Evolutionary conservation across 2,888 invertebrate species (phyloP).

Genomic region (Aphidius colemani): DNA sequence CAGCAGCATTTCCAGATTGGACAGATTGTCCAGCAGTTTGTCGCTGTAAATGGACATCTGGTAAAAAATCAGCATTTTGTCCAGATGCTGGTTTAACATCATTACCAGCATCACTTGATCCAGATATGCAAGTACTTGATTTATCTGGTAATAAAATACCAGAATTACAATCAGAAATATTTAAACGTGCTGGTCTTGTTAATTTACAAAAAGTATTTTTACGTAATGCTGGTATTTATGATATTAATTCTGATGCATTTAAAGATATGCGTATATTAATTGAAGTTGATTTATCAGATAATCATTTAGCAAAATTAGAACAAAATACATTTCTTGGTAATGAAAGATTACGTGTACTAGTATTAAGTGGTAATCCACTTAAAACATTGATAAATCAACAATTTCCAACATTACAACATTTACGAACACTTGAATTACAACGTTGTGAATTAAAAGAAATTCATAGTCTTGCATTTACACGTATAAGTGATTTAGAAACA

Average conservation of each 20-base stretch:
- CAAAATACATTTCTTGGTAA: constrained; percentile 84
- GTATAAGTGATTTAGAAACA: constrained; percentile 74
- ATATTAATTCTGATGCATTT: constrained; percentile 84
- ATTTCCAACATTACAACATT: constrained; percentile 80
- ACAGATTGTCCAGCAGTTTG: constrained; percentile 86
- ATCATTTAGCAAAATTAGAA: constrained; percentile 75
- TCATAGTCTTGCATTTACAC: constrained; percentile 77
- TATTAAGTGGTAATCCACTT: constrained; percentile 82
- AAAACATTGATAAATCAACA: constrained; percentile 74
- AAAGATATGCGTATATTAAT: constrained; percentile 82
- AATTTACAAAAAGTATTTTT: constrained; percentile 85
- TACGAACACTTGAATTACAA: constrained; percentile 80
- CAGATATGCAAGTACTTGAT: constrained; percentile 84
- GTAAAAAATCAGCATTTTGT: constrained; percentile 88
- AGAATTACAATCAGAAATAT: constrained; percentile 76
- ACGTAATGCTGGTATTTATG: constrained; percentile 74
- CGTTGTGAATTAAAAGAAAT: constrained; percentile 78
- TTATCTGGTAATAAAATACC: constrained; percentile 80
- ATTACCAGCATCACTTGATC: constrained; percentile 73
- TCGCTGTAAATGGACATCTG: constrained; percentile 90
- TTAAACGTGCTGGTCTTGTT: constrained; percentile 76
- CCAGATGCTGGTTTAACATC: constrained; percentile 79
- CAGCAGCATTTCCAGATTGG: constrained; percentile 75
- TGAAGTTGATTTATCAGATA: constrained; percentile 86
- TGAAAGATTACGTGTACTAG: constrained; percentile 77